A percentile compares a stretch with the other conserved stretches of the same genome.
phyloP scores from a whole-genome alignment of 2,113 vertebrate genomes.

The Martes martes region DNA sequence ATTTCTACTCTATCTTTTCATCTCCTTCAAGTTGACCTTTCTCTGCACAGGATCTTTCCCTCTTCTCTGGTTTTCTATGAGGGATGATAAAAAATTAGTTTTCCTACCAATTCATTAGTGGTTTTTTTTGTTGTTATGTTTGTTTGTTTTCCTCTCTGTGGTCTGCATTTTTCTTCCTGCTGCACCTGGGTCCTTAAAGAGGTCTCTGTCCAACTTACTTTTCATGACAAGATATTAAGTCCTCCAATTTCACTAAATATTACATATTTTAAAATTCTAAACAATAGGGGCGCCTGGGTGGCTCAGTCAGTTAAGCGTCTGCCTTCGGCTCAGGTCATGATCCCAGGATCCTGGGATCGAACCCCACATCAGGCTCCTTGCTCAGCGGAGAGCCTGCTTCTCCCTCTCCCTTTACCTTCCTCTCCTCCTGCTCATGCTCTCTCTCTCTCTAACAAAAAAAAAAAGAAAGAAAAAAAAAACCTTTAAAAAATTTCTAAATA shows the following conservation, averaged over 20 bases:
- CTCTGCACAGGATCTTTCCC: neutral
- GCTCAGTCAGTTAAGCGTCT: too few species aligned
- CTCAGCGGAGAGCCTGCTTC: neutral
- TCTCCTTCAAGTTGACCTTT: neutral
- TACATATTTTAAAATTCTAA: neutral
- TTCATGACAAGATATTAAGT: neutral
- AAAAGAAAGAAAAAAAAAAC: too few species aligned
- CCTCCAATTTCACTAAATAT: neutral
- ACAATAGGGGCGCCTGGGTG: neutral
- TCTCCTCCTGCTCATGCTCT: neutral
- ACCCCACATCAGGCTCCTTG: neutral
- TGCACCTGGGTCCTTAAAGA: neutral
- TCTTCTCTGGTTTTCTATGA: neutral
- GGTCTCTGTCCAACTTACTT: neutral
- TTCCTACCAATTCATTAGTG: neutral
- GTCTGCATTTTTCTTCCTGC: neutral
- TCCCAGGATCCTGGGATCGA: neutral
- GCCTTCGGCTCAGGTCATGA: too few species aligned
- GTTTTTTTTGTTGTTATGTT: too few species aligned
- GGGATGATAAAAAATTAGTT: neutral
- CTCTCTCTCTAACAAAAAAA: neutral
- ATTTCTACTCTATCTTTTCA: neutral
- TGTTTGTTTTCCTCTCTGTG: neutral
- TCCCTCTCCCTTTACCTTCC: neutral
- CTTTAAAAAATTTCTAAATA: neutral